Percentiles rank a stretch among this genome's conserved stretches.
Evolutionary conservation across 2,797 vertebrate genomes (phyloP).

Genomic region (Sebastes umbrosus): DNA sequence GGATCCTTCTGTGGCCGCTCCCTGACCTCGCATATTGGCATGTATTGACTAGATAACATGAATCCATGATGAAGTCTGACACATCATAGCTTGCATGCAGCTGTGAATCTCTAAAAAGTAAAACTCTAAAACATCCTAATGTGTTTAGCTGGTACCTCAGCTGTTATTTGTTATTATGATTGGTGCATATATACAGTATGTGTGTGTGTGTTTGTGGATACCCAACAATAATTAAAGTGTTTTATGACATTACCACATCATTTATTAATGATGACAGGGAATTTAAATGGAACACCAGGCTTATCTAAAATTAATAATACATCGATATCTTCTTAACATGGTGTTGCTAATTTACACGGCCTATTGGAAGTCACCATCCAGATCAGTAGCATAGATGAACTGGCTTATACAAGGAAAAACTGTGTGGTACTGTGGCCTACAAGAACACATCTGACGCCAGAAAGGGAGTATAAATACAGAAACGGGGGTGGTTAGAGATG

Average conservation of each 20-base stretch:
- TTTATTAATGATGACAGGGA: not conserved
- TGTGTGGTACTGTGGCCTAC: constrained; percentile 28
- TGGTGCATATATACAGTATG: not conserved
- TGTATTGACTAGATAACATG: constrained; percentile 6
- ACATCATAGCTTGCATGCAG: not conserved
- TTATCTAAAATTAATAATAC: not conserved
- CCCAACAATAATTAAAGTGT: not conserved
- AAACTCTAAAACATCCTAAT: not conserved
- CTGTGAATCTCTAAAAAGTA: not conserved
- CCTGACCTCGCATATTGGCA: constrained; percentile 4
- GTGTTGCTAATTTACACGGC: not conserved
- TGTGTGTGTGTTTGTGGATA: not conserved
- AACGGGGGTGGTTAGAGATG: constrained; percentile 9
- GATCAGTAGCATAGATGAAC: not conserved
- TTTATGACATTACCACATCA: not conserved
- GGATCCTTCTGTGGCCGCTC: not conserved
- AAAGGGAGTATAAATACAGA: constrained; percentile 30
- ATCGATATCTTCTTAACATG: not conserved
- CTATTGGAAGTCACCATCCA: constrained; percentile 7
- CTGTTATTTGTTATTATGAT: not conserved
- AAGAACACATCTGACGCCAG: constrained; percentile 14
- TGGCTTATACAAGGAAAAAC: constrained; percentile 7
- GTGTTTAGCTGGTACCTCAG: not conserved
- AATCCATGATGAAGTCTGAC: constrained; percentile 25
- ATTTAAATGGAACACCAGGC: not conserved